These are phyloP conservation scores for Cactoblastis cactorum DNA, from an alignment of 2,888 invertebrate genomes.

Conservation along the genomic window DNA sequence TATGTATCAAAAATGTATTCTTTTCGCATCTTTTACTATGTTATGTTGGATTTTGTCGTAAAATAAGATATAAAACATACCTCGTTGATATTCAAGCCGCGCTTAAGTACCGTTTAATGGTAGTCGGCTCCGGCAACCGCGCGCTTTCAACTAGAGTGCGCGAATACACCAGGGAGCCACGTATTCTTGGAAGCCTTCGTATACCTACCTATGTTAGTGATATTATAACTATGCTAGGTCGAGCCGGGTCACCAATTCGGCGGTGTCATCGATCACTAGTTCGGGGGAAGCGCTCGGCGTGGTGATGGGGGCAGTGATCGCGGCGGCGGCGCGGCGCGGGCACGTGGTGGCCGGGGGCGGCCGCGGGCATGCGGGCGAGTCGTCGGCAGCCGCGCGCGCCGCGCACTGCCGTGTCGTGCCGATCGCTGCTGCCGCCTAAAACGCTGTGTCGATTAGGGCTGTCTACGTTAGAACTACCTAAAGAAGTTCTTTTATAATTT, in stretches of 20 bases:
- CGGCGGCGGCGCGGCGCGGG: constrained; percentile 29
- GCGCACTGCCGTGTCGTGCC: constrained; percentile 55
- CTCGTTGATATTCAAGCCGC: constrained; percentile 6
- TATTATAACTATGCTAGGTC: constrained; percentile 4
- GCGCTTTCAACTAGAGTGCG: constrained; percentile 10
- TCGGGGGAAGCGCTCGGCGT: neutral
- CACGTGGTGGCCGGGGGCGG: constrained; percentile 27
- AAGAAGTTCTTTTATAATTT: too few species aligned
- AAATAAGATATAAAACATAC: constrained; percentile 10
- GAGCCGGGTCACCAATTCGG: constrained; percentile 14
- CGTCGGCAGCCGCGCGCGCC: constrained; percentile 60
- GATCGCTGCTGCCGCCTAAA: constrained; percentile 22
- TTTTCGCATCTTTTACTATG: neutral
- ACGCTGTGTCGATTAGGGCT: neutral
- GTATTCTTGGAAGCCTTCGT: constrained; percentile 10
- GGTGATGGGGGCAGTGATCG: constrained; percentile 5
- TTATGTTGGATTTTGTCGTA: neutral
- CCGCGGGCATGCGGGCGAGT: constrained; percentile 37
- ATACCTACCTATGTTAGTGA: constrained; percentile 7
- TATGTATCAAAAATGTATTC: neutral
- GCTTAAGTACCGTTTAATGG: constrained; percentile 6
- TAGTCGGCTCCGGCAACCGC: constrained; percentile 7
- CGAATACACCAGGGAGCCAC: constrained; percentile 11
- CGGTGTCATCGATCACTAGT: constrained; percentile 14
- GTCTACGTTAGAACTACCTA: too few species aligned